Evolutionary conservation across 2,888 invertebrate genomes (phyloP), one percentile per base, ranked within the genome.

Genomic region (Eristalis intricaria): DNA sequence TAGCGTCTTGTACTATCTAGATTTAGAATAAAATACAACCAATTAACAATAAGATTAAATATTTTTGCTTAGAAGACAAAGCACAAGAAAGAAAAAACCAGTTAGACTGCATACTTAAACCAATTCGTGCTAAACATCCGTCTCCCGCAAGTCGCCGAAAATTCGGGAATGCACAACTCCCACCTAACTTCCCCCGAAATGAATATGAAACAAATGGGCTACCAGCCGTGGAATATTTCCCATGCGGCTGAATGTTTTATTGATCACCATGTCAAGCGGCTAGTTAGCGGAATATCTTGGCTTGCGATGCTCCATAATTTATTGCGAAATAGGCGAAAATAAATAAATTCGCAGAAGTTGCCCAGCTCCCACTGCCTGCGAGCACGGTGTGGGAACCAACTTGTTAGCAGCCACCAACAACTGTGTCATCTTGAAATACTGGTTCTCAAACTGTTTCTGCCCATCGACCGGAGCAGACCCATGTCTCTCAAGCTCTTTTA

Each of bases 341-440:
- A 22, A 83, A 71, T 71, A 71, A 58, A 40, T 73, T 58, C 61
- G 68, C n/a, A 63, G 35, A 63, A 50, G 32, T 35, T 69, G 35
- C 8, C 50, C 23, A 60, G 50, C 64, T 79, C 79, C 60, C 74
- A 84, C 83, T 19, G 50, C 8, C 10, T n/a, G 63, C 22, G n/a
- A 29, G 5, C 2, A n/a, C 56, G 73, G 69, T 79, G 84, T 84
- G 84, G 74, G 84, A 84, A 84, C 22, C 43, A 22, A 22, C 22
- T 56, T 64, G 63, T 64, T 58, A 13, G 26, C 38, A 1, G n/a
- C 43, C 15, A 4, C n/a, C 58, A 43, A 7, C 32, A 13, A 11
- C 10, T 15, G 26, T 32, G 23, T 32, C 29, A 26, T 32, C 26
- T 70, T 26, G 43, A 26, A 0, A 26, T 23, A 63, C 78, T 15